These are phyloP conservation scores for Papilio helenus DNA, from an alignment of 1,140 invertebrate genomes.

Conservation along the genomic window DNA sequence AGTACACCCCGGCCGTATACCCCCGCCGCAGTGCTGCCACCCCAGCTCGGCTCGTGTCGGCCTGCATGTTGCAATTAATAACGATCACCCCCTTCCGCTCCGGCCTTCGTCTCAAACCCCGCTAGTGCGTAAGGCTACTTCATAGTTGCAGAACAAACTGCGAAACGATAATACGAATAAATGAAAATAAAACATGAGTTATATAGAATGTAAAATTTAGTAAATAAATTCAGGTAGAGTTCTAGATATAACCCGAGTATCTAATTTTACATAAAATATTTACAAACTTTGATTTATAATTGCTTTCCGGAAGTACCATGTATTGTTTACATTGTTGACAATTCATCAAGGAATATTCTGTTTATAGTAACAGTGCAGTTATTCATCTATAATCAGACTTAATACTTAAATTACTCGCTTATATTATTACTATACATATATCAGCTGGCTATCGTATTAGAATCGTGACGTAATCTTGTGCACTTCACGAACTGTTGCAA, in stretches of 20 bases:
- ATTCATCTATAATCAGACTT: not conserved
- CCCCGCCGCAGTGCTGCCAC: conserved; percentile 45
- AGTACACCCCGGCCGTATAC: conserved; percentile 63
- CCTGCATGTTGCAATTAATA: conserved; percentile 55
- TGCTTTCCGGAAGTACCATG: not conserved
- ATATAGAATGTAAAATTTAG: not conserved
- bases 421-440: not conserved
- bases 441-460: not conserved
- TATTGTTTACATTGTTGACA: not conserved
- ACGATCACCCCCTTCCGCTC: conserved; percentile 15
- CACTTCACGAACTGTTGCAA: not conserved
- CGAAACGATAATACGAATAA: not conserved
- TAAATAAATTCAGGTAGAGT: not conserved
- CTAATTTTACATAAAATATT: not conserved
- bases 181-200: too few relatives aligned
- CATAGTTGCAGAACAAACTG: conserved; percentile 31
- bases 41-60: conserved; percentile 46
- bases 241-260: not conserved
- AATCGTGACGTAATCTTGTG: conserved; percentile 1
- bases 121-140: conserved; percentile 53
- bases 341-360: not conserved
- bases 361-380: too few relatives aligned
- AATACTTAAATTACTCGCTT: not conserved
- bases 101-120: conserved; percentile 40
- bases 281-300: not conserved